phyloP scores from a whole-genome alignment of 2,888 invertebrate genomes.

The Dolichopus griseipennis region DNA sequence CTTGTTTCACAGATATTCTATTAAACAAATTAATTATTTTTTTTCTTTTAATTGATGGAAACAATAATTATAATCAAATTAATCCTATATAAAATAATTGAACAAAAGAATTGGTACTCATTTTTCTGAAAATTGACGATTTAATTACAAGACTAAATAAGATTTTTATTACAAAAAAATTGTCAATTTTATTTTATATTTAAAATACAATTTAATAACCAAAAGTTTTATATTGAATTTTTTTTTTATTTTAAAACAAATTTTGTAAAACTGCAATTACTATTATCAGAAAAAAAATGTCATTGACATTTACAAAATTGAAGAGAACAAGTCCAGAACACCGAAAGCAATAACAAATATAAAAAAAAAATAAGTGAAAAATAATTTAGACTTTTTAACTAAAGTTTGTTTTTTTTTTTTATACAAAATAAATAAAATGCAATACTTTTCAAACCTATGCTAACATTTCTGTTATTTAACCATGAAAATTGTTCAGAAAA shows the following conservation, averaged over 20 bases:
- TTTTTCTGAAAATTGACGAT: no score
- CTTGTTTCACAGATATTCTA: constrained; percentile 55
- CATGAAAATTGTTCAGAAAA: background rate
- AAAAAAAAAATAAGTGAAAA: background rate
- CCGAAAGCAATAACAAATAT: background rate
- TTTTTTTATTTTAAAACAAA: no score
- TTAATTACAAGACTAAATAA: no score
- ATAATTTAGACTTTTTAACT: background rate
- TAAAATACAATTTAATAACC: no score
- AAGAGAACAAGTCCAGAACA: background rate
- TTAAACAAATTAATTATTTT: constrained; percentile 19
- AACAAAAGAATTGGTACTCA: background rate
- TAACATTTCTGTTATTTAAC: background rate
- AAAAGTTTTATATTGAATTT: no score
- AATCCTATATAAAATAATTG: background rate
- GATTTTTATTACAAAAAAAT: no score
- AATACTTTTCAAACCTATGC: background rate
- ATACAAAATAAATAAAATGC: no score
- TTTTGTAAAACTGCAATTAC: no score
- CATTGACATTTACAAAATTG: background rate
- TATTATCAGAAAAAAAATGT: background rate
- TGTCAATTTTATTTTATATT: no score
- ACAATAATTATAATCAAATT: constrained; percentile 18
- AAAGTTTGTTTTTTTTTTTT: background rate
- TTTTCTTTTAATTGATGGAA: constrained; percentile 17